These are phyloP conservation scores for Drosophila ambigua DNA, from an alignment of 1,140 invertebrate species.

Conservation along the genomic window DNA sequence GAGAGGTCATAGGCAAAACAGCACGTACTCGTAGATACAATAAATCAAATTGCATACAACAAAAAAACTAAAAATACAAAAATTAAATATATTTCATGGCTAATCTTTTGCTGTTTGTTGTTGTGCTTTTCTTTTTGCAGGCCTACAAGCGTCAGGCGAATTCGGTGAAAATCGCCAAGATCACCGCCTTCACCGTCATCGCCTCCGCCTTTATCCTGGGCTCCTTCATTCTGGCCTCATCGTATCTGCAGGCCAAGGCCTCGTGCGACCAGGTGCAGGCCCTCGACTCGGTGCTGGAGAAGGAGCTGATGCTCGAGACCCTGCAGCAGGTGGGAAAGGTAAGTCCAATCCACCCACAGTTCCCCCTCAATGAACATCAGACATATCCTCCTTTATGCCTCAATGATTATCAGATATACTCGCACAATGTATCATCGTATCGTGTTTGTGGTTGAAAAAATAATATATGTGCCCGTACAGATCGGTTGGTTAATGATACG, in stretches of 20 bases:
- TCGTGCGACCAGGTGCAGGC: constrained; percentile 89
- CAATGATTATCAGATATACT: constrained; percentile 41
- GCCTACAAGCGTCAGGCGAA: constrained; percentile 90
- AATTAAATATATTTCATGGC: constrained; percentile 1
- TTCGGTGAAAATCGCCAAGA: constrained; percentile 92
- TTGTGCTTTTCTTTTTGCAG: constrained; percentile 84
- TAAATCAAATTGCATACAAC: constrained; percentile 5
- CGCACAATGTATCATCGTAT: constrained; percentile 39
- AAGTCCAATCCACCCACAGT: constrained; percentile 47
- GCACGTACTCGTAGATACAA: constrained; percentile 60
- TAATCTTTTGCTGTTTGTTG: constrained; percentile 10
- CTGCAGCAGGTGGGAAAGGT: constrained; percentile 86
- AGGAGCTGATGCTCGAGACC: constrained; percentile 87
- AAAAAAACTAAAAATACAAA: background rate
- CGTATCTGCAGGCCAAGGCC: constrained; percentile 91
- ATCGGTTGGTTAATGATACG: constrained; percentile 62
- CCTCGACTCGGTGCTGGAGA: constrained; percentile 86
- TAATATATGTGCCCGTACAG: constrained; percentile 16
- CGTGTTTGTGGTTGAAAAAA: constrained; percentile 45
- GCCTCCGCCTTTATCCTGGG: constrained; percentile 90
- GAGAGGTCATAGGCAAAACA: constrained; percentile 52
- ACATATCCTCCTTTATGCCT: constrained; percentile 28
- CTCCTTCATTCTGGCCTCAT: constrained; percentile 90
- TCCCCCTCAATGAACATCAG: constrained; percentile 39
- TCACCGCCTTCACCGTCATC: constrained; percentile 91